Evolutionary conservation across 1,140 invertebrate genomes (phyloP).

Genomic region (Drosophila insularis): DNA sequence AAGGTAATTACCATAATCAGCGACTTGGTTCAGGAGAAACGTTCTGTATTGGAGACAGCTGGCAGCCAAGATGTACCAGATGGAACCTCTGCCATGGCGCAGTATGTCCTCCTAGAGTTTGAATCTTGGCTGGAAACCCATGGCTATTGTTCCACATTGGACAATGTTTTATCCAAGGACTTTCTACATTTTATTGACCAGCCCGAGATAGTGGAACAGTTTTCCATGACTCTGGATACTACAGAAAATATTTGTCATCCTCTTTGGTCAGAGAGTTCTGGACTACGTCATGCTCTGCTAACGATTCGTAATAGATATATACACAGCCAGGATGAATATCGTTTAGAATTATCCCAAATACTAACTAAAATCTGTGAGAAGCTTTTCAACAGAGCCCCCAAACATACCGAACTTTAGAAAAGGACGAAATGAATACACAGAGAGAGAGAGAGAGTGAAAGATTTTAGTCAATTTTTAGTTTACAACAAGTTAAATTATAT

Average conservation of each 20-base stretch:
- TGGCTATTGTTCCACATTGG: slow-evolving; percentile 55
- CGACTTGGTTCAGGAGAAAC: slow-evolving; percentile 68
- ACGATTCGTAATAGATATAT: slow-evolving; percentile 63
- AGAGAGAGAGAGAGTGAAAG: slow-evolving; percentile 3
- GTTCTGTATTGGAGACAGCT: slow-evolving; percentile 42
- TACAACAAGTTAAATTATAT: slow-evolving; percentile 1
- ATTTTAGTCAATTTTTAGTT: slow-evolving; percentile 30
- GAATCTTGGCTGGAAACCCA: slow-evolving; percentile 62
- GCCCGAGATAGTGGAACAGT: slow-evolving; percentile 67
- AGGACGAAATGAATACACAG: neutral
- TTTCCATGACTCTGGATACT: slow-evolving; percentile 53
- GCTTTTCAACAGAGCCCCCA: slow-evolving; percentile 49
- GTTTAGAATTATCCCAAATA: slow-evolving; percentile 56
- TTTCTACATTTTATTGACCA: slow-evolving; percentile 60
- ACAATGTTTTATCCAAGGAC: slow-evolving; percentile 48
- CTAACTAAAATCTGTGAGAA: slow-evolving; percentile 45
- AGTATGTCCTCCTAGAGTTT: slow-evolving; percentile 68
- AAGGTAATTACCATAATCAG: slow-evolving; percentile 70
- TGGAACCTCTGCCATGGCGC: slow-evolving; percentile 37
- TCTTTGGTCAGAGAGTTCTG: slow-evolving; percentile 61
- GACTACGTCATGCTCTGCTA: slow-evolving; percentile 56
- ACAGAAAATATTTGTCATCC: slow-evolving; percentile 51
- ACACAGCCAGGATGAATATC: slow-evolving; percentile 68
- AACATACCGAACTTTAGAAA: slow-evolving; percentile 63
- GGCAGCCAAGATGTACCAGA: slow-evolving; percentile 29